These are phyloP conservation scores for Hirtodrosophila cameraria DNA, from an alignment of 2,888 invertebrate genomes.

Conservation along the genomic window DNA sequence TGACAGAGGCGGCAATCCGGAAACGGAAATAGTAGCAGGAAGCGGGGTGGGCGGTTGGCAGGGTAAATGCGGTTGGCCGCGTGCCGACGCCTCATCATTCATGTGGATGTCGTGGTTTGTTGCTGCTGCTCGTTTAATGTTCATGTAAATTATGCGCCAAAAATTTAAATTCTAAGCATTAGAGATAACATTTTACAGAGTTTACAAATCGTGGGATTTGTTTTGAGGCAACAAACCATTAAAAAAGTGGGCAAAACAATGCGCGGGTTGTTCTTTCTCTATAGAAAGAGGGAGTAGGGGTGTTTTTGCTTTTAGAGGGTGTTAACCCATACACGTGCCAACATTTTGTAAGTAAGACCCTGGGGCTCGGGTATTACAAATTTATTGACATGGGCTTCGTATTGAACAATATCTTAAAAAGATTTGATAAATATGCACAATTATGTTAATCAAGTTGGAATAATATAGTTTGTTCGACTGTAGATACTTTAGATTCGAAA, in stretches of 20 bases:
- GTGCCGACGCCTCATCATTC: constrained; percentile 78
- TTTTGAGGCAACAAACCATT: constrained; percentile 40
- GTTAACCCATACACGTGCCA: constrained; percentile 47
- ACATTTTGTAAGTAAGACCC: constrained; percentile 15
- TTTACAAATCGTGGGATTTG: constrained; percentile 75
- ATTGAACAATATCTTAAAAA: background rate
- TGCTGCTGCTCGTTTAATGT: constrained; percentile 62
- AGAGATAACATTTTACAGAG: constrained; percentile 74
- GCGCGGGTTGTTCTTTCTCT: constrained; percentile 7
- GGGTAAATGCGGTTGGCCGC: constrained; percentile 71
- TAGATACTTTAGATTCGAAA: too few species aligned
- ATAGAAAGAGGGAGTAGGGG: background rate
- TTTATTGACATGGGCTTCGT: constrained; percentile 26
- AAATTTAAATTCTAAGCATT: constrained; percentile 73
- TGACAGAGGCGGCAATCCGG: constrained; percentile 26
- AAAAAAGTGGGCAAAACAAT: constrained; percentile 36
- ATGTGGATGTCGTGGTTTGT: constrained; percentile 56
- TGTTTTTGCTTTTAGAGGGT: constrained; percentile 21
- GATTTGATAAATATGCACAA: background rate
- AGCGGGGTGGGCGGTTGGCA: constrained; percentile 27
- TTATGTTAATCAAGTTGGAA: too few species aligned
- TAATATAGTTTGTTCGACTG: too few species aligned
- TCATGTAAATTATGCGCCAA: constrained; percentile 79
- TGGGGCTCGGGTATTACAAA: constrained; percentile 19
- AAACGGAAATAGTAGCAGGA: background rate